Base-by-base conservation (phyloP, 2,797 vertebrate species). In the Characodon lateralis region DNA sequence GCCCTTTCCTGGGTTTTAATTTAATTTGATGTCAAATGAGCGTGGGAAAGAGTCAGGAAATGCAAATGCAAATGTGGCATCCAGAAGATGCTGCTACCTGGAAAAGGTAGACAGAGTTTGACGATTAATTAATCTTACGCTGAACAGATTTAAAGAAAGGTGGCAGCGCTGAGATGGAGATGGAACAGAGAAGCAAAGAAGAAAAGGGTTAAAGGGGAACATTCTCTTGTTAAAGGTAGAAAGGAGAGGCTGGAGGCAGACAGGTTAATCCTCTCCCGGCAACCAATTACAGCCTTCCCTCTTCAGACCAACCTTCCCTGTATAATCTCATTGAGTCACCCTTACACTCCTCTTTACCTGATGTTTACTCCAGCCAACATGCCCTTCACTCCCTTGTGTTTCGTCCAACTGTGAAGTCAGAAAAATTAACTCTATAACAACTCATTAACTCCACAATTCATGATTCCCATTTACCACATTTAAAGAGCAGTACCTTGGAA, bases 261-360 rank as follows among this genome's bases (percentile, higher is more conserved):
- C 91, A 89, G 88, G 90, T 94, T 94, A 94, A 95, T 94, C 94
- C 92, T 90, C 87, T 89, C 77, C 78, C 80, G 83, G 90, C 87
- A 92, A 84, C 93, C 90, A 91, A 93, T 92, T 93, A 91, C 83
- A 89, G 78, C 80, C 85, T 85, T 84, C 87, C 73, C 79, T 85
- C 80, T 83, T 78, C 77, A 82, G 73, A 84, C 83, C 83, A 83
- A 83, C 86, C 81, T 83, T 82, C 83, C 81, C 59, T 0, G 1
- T 89, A 74, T 89, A 83, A 89, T 91, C 83, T 85, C 77, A 61
- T 59, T 89, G 88, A 93, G 86, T 91, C 92, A 90, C 79, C 83
- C 83, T 74, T 28, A 76, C 83, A 80, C 85, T 86, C 84, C 83
- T 78, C 63, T 73, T 70, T 48, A 74, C 77, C 81, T 43, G 76